Base-by-base conservation (phyloP, 2,888 invertebrate species). In the Caenorhabditis zanzibari region DNA sequence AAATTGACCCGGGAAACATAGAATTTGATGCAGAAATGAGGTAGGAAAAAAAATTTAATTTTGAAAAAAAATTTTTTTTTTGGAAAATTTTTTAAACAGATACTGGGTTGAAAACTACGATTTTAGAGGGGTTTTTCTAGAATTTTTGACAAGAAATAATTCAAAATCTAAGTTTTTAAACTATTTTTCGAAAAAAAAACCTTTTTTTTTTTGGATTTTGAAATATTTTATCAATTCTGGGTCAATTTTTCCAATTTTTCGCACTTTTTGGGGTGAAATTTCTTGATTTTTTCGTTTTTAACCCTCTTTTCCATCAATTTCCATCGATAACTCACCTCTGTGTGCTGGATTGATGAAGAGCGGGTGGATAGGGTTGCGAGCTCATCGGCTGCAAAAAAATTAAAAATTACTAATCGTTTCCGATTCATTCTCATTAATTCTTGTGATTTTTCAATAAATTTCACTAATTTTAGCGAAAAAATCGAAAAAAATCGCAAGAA, bases 321-420 rank as follows among this genome's bases (percentile, higher is more conserved):
- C 22, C 58, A 61, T 32, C 38, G 58, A 58, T 35, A 19, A 47
- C 73, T 26, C 24, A 74, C 81, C 73, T 81, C 26, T 73, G 69
- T 38, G 61, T 68, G 32, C 74, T 69, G 35, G 77, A 77, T 28
- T 77, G 77, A 56, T 77, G 77, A 5, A 63, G 59, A 12, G 52
- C 69, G 9, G 77, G 41, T n/a, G 56, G 9, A 12, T 68, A 58
- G 14, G 38, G 28, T 71, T 77, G 77, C 22, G 77, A 61, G 71
- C 77, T 77, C 77, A 77, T 77, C 28, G 61, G 61, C 63, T 61
- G 47, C 3, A 61, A 77, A n/a, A n/a, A 54, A 56, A 41, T 22
- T 16, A 19, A 2, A 44, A 16, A 28, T 38, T 38, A 32, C 5
- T 14, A 54, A n/a, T n/a, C n/a, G n/a, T n/a, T 69, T 52, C 54